Conservation (phyloP, 2,113 vertebrate genomes). For the Casuarius casuarius region DNA sequence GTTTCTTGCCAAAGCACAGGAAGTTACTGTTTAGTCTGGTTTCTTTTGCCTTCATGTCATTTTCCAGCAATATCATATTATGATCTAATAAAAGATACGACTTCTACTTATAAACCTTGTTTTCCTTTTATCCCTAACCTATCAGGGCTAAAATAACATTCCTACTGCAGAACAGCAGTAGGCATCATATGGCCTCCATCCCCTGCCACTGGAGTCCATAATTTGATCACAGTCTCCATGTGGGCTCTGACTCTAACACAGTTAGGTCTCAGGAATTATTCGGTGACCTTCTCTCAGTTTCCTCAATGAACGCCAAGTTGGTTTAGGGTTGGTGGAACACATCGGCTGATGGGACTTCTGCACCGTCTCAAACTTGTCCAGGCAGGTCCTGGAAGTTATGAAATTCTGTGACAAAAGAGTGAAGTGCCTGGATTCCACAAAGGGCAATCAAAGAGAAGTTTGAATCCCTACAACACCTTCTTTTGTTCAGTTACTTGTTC, state of each 20-base stretch:
- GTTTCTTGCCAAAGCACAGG: not conserved
- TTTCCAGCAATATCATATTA: not conserved
- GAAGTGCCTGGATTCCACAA: conserved; percentile 36
- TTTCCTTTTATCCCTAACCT: not conserved
- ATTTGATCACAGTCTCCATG: not conserved
- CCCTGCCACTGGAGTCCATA: not conserved
- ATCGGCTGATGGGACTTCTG: not conserved
- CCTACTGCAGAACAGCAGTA: not conserved
- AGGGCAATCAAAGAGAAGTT: conserved; percentile 28
- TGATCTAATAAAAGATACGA: not conserved
- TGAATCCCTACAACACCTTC: conserved; percentile 11
- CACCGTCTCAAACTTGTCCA: conserved; percentile 54
- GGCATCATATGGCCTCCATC: not conserved
- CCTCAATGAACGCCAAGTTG: not conserved
- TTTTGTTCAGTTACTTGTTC: not conserved
- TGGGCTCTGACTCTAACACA: not conserved
- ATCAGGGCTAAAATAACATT: not conserved
- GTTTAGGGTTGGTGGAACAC: not conserved
- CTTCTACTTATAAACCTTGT: not conserved
- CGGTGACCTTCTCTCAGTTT: not conserved
- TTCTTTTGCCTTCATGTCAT: not conserved
- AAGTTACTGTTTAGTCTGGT: not conserved
- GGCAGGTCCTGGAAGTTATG: conserved; percentile 59
- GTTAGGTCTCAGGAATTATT: not conserved
- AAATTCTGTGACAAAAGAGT: conserved; percentile 21